A percentile compares a stretch with the other conserved stretches of the same genome.
These are phyloP conservation scores for Caranx melampygus DNA, from an alignment of 2,113 vertebrate genomes.

Conservation along the genomic window DNA sequence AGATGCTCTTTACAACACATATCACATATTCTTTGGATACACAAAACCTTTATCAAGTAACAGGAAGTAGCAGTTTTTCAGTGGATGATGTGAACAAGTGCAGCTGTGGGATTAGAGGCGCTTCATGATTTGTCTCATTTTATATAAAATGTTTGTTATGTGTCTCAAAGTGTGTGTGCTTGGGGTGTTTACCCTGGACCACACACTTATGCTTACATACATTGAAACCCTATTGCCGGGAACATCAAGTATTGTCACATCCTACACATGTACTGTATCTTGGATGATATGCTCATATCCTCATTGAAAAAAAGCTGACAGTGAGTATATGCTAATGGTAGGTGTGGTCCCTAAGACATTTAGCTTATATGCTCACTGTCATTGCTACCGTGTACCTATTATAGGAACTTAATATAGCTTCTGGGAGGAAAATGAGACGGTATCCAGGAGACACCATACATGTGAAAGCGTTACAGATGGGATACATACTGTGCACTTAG, in stretches of 20 bases:
- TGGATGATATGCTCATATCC: conserved; percentile 19
- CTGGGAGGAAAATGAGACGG: conserved; percentile 13
- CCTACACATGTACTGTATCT: conserved; percentile 51
- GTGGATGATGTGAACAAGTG: background rate
- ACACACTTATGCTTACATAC: conserved; percentile 3
- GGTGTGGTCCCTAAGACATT: conserved; percentile 1
- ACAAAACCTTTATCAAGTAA: conserved; percentile 11
- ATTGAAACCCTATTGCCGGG: conserved; percentile 2
- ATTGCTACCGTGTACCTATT: conserved; percentile 1
- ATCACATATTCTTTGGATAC: conserved; percentile 15
- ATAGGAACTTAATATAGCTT: background rate
- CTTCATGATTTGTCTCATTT: conserved; percentile 19
- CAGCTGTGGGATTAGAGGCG: conserved; percentile 30
- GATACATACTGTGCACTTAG: conserved; percentile 54
- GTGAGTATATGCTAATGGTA: background rate
- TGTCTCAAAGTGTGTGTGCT: conserved; percentile 30
- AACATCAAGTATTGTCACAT: conserved; percentile 42
- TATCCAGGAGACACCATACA: conserved; percentile 36
- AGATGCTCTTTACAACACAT: conserved; percentile 47
- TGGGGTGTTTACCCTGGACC: conserved; percentile 20
- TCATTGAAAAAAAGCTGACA: background rate
- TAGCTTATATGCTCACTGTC: background rate
- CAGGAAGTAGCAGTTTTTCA: conserved; percentile 38
- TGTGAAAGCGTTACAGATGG: conserved; percentile 38
- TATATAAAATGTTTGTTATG: conserved; percentile 12